Conservation (phyloP, 2,113 vertebrate genomes). For the Pithys albifrons region DNA sequence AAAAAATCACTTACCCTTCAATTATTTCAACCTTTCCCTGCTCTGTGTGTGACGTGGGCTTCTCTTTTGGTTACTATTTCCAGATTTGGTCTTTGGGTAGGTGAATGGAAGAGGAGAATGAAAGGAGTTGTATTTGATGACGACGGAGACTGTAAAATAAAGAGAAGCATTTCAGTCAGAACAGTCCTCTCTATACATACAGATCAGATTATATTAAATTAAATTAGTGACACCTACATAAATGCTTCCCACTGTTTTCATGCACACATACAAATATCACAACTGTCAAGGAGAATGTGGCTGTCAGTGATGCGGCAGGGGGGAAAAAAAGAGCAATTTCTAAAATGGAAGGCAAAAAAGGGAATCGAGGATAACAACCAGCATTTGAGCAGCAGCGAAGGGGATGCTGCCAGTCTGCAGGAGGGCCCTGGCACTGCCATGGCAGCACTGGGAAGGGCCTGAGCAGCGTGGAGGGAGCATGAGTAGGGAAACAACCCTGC, state of each 20-base stretch:
- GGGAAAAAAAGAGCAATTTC: neutral
- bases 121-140: conserved; percentile 54
- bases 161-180: conserved; percentile 43
- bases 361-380: neutral
- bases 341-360: neutral
- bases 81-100: conserved; percentile 66
- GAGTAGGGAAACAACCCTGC: neutral
- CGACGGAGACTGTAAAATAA: conserved; percentile 63
- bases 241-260: conserved; percentile 56
- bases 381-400: neutral
- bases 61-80: conserved; percentile 62
- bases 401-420: neutral
- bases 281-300: conserved; percentile 32
- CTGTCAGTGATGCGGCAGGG: neutral
- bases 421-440: rapidly evolving
- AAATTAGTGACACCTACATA: conserved; percentile 67
- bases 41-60: conserved; percentile 27
- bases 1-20: conserved; percentile 57
- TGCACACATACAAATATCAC: conserved; percentile 53
- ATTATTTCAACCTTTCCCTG: conserved; percentile 63
- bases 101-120: conserved; percentile 60
- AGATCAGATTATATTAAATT: conserved; percentile 60
- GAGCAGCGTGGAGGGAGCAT: neutral
- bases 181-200: conserved; percentile 4
- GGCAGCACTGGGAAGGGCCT: neutral